Conservation (phyloP, 2,888 invertebrate species). For the Buathra laborator region DNA sequence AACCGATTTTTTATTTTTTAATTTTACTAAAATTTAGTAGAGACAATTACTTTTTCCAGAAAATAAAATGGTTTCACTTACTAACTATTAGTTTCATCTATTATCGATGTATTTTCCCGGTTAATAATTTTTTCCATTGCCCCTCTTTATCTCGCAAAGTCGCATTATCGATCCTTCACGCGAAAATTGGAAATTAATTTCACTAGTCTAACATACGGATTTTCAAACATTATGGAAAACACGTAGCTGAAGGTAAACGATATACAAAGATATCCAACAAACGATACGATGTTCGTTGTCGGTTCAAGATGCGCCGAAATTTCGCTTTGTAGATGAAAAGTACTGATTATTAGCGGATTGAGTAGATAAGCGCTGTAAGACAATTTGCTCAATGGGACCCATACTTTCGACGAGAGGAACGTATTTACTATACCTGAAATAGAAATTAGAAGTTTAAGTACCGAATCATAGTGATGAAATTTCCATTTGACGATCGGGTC, state of each 20-base stretch:
- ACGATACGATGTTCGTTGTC: conserved; percentile 75
- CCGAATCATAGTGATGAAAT: background rate
- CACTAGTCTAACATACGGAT: conserved; percentile 83
- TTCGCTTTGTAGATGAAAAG: conserved; percentile 84
- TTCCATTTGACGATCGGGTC: background rate
- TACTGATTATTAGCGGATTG: conserved; percentile 87
- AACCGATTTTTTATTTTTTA: background rate
- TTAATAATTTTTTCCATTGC: too few species aligned
- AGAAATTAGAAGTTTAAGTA: conserved; percentile 23
- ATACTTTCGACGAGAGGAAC: conserved; percentile 81
- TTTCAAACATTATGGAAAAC: conserved; percentile 83
- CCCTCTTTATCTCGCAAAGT: too few species aligned
- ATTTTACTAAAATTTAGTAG: too few species aligned
- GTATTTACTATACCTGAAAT: conserved; percentile 84
- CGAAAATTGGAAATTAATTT: conserved; percentile 74
- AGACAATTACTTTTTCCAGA: too few species aligned
- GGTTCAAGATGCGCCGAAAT: conserved; percentile 80
- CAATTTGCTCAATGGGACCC: conserved; percentile 86
- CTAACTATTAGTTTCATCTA: too few species aligned
- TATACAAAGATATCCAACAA: conserved; percentile 77
- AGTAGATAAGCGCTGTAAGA: conserved; percentile 88
- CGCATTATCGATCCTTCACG: conserved; percentile 69
- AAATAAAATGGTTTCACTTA: too few species aligned
- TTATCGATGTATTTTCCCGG: too few species aligned
- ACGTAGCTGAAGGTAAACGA: conserved; percentile 82